A percentile compares a stretch with the other conserved stretches of the same genome.
phyloP scores from a whole-genome alignment of 2,797 vertebrate genomes.

The Leuciscus waleckii region DNA sequence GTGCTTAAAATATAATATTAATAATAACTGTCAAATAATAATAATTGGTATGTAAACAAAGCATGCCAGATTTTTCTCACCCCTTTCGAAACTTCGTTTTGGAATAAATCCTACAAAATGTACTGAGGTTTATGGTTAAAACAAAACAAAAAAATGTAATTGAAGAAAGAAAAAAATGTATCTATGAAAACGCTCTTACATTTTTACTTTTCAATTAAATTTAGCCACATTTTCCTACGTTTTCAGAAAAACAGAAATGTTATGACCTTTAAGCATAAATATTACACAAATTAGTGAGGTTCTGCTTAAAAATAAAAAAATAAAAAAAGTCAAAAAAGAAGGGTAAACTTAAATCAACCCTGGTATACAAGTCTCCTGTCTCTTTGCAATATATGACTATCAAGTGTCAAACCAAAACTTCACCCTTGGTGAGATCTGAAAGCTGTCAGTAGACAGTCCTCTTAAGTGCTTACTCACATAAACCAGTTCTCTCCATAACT shows the following conservation, averaged over 20 bases:
- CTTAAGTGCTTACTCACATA: constrained; percentile 8
- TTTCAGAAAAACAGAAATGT: not conserved
- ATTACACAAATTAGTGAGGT: not conserved
- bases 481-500: not conserved
- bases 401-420: not conserved
- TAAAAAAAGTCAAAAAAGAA: not conserved
- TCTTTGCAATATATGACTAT: not conserved
- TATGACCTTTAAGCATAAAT: not conserved
- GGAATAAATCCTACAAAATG: not conserved
- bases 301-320: no score
- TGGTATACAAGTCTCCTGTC: not conserved
- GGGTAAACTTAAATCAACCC: not conserved
- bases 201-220: no score
- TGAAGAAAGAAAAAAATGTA: not conserved
- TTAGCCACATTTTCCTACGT: not conserved
- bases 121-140: not conserved
- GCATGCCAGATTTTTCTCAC: not conserved
- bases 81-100: not conserved
- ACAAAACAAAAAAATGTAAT: not conserved
- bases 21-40: not conserved
- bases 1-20: not conserved
- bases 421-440: not conserved
- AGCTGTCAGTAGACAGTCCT: constrained; percentile 3
- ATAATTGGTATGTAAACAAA: not conserved
- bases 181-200: not conserved